Base-by-base conservation (phyloP, 2,113 vertebrate species). In the Stegastes partitus region DNA sequence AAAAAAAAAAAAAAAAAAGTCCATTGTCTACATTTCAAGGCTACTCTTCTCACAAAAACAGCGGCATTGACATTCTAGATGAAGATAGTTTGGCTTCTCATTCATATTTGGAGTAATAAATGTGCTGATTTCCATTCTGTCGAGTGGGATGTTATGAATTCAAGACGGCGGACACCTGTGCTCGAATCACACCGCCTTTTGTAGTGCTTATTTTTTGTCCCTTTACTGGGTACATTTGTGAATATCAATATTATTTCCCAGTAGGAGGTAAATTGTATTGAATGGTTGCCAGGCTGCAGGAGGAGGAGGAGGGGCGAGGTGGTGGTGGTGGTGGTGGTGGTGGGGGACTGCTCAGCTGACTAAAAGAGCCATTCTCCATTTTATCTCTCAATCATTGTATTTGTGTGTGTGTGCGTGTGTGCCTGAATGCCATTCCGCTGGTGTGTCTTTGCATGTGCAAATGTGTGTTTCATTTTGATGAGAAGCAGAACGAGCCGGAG, bases 191-290 rank as follows among this genome's bases (percentile, higher is more conserved):
- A 55, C 73, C 28, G 45, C 73, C 44, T 58, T 53, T 83, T 74
- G 21, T 76, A 3, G 23, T 3, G 45, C 68, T 58, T 65, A 12
- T 62, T 55, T 79, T 85, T 75, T 45, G 45, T 74, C 25, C 56
- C 39, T 83, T 81, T 82, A 74, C 71, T 59, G 18, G 42, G 66
- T 73, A 71, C 87, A 85, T 87, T 63, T 81, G 79, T 86, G 88
- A 87, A 91, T 86, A 86, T 91, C 88, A 90, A 91, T 88, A 91
- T 86, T 86, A 87, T 87, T 85, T 84, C 86, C 85, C 79, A 88
- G 72, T 71, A 66, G 53, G 82, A 88, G 89, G 87, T 86, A 90
- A 91, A 91, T 83, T 85, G 68, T 76, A 85, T 79, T 89, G 85
- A 90, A 88, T 81, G 79, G 80, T 87, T 87, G 89, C 84, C 88